A percentile compares a stretch with the other conserved stretches of the same genome.
Conservation (phyloP, 2,797 vertebrate genomes). For the Gadopsis bispinosus region DNA sequence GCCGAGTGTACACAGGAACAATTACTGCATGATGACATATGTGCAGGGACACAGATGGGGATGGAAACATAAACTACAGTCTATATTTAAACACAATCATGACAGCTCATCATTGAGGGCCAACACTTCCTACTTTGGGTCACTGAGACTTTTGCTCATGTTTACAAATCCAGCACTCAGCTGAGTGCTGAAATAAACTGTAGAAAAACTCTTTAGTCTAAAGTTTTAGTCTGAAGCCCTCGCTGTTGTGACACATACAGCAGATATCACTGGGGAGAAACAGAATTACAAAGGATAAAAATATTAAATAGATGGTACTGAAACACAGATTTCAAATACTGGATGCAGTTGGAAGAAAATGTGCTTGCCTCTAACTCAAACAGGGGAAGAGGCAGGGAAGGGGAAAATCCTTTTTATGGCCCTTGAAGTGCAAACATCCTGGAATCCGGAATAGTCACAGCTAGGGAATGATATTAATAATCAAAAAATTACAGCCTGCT, state of each 20-base stretch:
- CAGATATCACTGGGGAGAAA: not conserved
- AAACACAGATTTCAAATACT: conserved; percentile 4
- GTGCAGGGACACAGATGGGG: conserved; percentile 43
- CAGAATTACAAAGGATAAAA: not conserved
- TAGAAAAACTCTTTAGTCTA: conserved; percentile 3
- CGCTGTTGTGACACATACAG: conserved; percentile 10
- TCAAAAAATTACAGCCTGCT: conserved; percentile 29
- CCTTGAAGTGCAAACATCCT: conserved; percentile 61
- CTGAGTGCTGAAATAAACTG: conserved; percentile 26
- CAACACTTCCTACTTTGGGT: conserved; percentile 54
- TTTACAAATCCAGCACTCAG: conserved; percentile 27
- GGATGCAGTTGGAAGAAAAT: not conserved
- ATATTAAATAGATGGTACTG: not conserved
- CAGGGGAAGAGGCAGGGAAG: conserved; percentile 33
- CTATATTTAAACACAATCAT: conserved; percentile 63
- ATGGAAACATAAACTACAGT: conserved; percentile 61
- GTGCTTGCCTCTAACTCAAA: conserved; percentile 15
- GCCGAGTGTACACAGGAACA: conserved; percentile 18
- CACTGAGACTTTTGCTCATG: conserved; percentile 16
- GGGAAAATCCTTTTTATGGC: conserved; percentile 51
- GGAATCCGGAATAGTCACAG: conserved; percentile 47
- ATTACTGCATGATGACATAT: conserved; percentile 32
- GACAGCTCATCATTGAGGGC: conserved; percentile 37
- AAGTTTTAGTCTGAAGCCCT: not conserved
- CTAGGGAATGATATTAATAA: conserved; percentile 40